These are phyloP conservation scores for Pandemis corylana DNA, from an alignment of 2,888 invertebrate species.

Conservation along the genomic window DNA sequence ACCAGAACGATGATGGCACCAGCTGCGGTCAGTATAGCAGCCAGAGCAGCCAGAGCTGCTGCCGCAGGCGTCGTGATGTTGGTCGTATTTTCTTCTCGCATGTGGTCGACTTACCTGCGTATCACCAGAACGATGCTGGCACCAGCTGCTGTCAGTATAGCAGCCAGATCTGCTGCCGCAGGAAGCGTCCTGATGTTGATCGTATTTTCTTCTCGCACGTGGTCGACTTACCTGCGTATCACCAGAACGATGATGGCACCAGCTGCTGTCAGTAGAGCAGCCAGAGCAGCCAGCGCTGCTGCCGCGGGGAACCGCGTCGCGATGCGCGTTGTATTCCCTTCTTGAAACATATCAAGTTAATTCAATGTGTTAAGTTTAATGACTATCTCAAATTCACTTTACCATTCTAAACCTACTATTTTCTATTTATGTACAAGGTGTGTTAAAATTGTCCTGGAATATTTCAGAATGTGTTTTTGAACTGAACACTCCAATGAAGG, in stretches of 20 bases:
- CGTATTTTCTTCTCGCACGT: too few species aligned
- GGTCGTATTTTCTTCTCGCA: neutral
- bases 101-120: conserved; percentile 54
- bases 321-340: conserved; percentile 69
- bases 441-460: too few species aligned
- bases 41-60: conserved; percentile 54
- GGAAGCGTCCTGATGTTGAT: neutral
- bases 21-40: too few species aligned
- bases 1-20: too few species aligned
- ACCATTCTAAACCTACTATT: too few species aligned
- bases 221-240: conserved; percentile 55
- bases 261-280: conserved; percentile 67
- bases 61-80: neutral
- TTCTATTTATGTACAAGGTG: too few species aligned
- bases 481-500: too few species aligned
- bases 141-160: conserved; percentile 66
- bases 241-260: conserved; percentile 66
- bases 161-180: conserved; percentile 53
- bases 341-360: conserved; percentile 17
- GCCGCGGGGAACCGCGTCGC: conserved; percentile 70
- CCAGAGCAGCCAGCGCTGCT: conserved; percentile 69
- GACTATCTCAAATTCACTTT: too few species aligned
- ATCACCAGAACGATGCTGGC: conserved; percentile 65
- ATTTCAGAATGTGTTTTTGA: too few species aligned
- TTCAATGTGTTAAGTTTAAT: too few species aligned